phyloP scores from a whole-genome alignment of 2,888 invertebrate genomes.

The Octonoba sinensis region DNA sequence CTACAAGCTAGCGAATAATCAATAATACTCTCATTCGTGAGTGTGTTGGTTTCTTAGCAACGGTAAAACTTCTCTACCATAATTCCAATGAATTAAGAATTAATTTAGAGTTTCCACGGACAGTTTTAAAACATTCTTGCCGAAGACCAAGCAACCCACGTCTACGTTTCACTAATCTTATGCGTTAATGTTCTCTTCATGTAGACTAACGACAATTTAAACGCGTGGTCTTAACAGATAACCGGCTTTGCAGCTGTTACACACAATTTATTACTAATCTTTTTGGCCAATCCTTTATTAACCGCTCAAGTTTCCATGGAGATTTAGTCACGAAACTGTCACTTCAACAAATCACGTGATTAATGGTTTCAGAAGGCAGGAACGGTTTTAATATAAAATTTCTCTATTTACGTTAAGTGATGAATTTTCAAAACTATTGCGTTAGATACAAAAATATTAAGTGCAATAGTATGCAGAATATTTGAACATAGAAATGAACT shows the following conservation, averaged over 20 bases:
- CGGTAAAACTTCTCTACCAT: background rate
- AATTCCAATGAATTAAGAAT: slow-evolving; percentile 38
- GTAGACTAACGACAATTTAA: slow-evolving; percentile 60
- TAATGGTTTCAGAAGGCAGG: slow-evolving; percentile 26
- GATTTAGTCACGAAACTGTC: background rate
- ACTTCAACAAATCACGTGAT: slow-evolving; percentile 58
- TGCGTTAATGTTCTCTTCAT: slow-evolving; percentile 43
- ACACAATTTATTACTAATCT: slow-evolving; percentile 60
- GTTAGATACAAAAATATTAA: too few relatives aligned
- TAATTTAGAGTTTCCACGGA: slow-evolving; percentile 40
- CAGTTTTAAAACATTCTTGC: slow-evolving; percentile 48
- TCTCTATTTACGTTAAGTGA: too few relatives aligned
- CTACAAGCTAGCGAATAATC: too few relatives aligned
- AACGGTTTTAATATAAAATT: too few relatives aligned
- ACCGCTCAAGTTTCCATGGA: slow-evolving; percentile 44
- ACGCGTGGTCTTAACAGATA: slow-evolving; percentile 50
- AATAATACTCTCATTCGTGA: too few relatives aligned
- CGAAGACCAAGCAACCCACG: too few relatives aligned
- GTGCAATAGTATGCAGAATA: too few relatives aligned
- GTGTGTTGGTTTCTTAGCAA: too few relatives aligned
- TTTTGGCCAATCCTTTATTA: slow-evolving; percentile 57
- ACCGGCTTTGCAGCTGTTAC: slow-evolving; percentile 56
- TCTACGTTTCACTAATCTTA: too few relatives aligned
- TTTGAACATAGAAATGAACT: too few relatives aligned
- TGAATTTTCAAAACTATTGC: too few relatives aligned